Evolutionary conservation across 2,797 vertebrate species (phyloP).

Genomic region (Syngnathus acus): DNA sequence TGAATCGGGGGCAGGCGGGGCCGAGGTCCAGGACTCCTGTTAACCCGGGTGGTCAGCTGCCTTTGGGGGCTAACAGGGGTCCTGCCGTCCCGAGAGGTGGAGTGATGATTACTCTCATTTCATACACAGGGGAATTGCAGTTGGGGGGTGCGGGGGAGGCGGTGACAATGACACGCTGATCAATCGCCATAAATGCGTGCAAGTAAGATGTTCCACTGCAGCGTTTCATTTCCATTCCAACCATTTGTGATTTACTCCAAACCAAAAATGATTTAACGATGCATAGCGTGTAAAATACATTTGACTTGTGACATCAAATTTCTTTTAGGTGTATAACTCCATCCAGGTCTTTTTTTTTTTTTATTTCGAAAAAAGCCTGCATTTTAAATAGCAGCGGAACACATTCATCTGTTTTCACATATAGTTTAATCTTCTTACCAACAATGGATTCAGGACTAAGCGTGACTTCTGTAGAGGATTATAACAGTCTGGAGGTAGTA

Average conservation of each 20-base stretch:
- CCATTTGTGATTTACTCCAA: slow-evolving; percentile 36
- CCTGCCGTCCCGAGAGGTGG: slow-evolving; percentile 24
- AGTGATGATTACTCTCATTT: slow-evolving; percentile 62
- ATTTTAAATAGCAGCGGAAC: slow-evolving; percentile 21
- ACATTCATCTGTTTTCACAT: slow-evolving; percentile 27
- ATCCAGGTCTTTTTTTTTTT: slow-evolving; percentile 9
- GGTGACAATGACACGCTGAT: slow-evolving; percentile 56
- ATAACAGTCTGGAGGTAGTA: background rate
- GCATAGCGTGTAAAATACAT: slow-evolving; percentile 11
- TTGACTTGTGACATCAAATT: slow-evolving; percentile 4
- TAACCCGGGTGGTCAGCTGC: slow-evolving; percentile 67
- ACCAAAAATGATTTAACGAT: slow-evolving; percentile 31
- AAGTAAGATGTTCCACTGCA: slow-evolving; percentile 56
- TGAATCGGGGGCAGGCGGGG: slow-evolving; percentile 60
- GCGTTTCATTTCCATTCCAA: slow-evolving; percentile 40
- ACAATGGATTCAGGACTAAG: slow-evolving; percentile 17
- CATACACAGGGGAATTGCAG: slow-evolving; percentile 47
- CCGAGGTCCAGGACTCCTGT: slow-evolving; percentile 54
- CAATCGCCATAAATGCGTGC: slow-evolving; percentile 43
- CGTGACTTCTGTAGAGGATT: slow-evolving; percentile 14
- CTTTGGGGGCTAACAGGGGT: slow-evolving; percentile 48
- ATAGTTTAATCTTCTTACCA: slow-evolving; percentile 48
- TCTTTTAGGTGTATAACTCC: background rate
- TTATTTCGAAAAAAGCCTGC: slow-evolving; percentile 15
- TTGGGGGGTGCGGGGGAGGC: slow-evolving; percentile 29